A percentile compares a stretch with the other conserved stretches of the same genome.
These are phyloP conservation scores for Scytalopus superciliaris DNA, from an alignment of 2,113 vertebrate species.

Conservation along the genomic window DNA sequence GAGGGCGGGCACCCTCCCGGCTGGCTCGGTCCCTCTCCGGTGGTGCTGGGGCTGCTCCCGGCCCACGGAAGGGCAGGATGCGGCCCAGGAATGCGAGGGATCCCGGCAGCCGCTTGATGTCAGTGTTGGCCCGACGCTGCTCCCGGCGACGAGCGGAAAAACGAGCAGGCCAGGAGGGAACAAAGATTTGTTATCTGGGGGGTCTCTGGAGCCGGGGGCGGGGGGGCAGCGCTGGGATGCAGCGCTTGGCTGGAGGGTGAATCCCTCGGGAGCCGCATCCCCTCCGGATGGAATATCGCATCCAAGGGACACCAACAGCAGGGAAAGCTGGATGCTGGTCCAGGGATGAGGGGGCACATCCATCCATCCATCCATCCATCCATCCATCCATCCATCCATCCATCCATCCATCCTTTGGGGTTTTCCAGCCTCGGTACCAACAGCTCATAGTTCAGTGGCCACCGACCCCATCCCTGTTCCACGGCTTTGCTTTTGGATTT, in stretches of 20 bases:
- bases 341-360: not conserved
- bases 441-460: not conserved
- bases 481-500: accelerated
- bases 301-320: accelerated
- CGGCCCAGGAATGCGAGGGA: not conserved
- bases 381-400: not conserved
- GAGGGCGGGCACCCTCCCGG: accelerated
- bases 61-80: not conserved
- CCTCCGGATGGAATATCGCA: not conserved
- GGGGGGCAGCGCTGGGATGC: not conserved
- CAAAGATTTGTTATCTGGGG: not conserved
- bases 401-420: not conserved
- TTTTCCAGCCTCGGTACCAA: not conserved
- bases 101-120: conserved; percentile 6
- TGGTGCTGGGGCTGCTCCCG: not conserved
- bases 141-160: not conserved
- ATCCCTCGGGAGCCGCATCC: not conserved
- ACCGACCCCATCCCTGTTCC: not conserved
- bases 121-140: not conserved
- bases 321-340: not conserved
- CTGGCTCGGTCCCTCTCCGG: not conserved
- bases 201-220: too few relatives aligned
- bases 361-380: not conserved
- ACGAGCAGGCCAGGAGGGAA: not conserved
- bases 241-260: not conserved